A percentile compares a stretch with the other conserved stretches of the same genome.
These are phyloP conservation scores for Ischnura elegans DNA, from an alignment of 2,888 invertebrate species.

Conservation along the genomic window DNA sequence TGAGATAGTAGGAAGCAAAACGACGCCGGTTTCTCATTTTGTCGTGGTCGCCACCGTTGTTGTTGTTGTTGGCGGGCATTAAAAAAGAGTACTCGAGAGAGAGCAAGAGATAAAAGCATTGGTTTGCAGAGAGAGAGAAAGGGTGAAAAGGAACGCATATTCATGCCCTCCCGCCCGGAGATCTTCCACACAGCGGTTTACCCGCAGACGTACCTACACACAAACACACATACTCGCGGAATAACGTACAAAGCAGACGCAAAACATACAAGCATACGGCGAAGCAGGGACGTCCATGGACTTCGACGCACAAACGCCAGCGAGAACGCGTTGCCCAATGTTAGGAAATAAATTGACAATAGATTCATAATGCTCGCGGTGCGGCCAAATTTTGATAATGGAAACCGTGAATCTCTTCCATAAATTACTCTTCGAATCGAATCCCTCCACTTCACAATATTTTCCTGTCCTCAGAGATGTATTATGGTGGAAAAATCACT, in stretches of 20 bases:
- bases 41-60: too few species aligned
- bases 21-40: not conserved
- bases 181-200: constrained; percentile 8
- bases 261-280: not conserved
- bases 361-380: too few species aligned
- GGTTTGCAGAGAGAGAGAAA: not conserved
- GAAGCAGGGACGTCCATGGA: not conserved
- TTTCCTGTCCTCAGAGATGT: not conserved
- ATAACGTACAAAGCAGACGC: not conserved
- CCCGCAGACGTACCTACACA: not conserved
- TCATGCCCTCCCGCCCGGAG: not conserved
- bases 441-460: not conserved
- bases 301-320: not conserved
- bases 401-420: not conserved
- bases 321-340: not conserved
- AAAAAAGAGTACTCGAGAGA: not conserved
- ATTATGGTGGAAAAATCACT: not conserved
- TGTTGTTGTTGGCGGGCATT: constrained; percentile 23
- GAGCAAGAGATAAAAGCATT: constrained; percentile 47
- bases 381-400: constrained; percentile 1
- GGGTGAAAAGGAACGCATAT: constrained; percentile 49
- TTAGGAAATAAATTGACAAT: not conserved
- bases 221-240: not conserved
- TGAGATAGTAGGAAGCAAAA: constrained; percentile 14
- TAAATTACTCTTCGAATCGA: not conserved